A percentile compares a stretch with the other conserved stretches of the same genome.
These are phyloP conservation scores for Coelopa pilipes DNA, from an alignment of 2,888 invertebrate species.

Conservation along the genomic window DNA sequence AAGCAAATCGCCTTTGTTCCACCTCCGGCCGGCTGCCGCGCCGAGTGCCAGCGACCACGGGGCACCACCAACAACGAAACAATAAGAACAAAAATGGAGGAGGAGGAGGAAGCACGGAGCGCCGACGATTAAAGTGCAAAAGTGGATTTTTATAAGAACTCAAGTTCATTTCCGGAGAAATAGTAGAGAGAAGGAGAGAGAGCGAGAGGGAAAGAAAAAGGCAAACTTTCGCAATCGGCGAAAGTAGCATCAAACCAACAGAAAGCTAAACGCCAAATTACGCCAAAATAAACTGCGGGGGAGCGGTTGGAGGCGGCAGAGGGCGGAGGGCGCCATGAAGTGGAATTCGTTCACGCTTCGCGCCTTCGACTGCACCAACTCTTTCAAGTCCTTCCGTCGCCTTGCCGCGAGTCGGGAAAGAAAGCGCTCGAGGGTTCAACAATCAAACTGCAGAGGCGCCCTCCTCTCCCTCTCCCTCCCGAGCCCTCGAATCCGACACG, in stretches of 20 bases:
- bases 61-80: not conserved
- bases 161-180: conserved; percentile 14
- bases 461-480: not conserved
- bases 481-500: no score
- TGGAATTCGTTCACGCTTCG: conserved; percentile 12
- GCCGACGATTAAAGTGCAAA: not conserved
- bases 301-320: not conserved
- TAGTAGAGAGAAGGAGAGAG: no score
- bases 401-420: conserved; percentile 2
- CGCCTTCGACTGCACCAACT: not conserved
- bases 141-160: conserved; percentile 21
- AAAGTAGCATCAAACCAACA: conserved; percentile 18
- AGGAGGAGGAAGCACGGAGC: not conserved
- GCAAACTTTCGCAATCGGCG: conserved; percentile 3
- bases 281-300: not conserved
- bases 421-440: conserved; percentile 10
- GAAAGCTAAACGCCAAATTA: conserved; percentile 17
- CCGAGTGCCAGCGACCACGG: not conserved
- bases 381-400: no score
- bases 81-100: not conserved
- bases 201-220: no score
- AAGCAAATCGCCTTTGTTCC: not conserved
- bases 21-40: not conserved
- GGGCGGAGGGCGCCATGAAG: not conserved
- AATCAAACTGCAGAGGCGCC: conserved; percentile 12